Conservation (phyloP, 2,113 vertebrate species). For the Cettia cetti region DNA sequence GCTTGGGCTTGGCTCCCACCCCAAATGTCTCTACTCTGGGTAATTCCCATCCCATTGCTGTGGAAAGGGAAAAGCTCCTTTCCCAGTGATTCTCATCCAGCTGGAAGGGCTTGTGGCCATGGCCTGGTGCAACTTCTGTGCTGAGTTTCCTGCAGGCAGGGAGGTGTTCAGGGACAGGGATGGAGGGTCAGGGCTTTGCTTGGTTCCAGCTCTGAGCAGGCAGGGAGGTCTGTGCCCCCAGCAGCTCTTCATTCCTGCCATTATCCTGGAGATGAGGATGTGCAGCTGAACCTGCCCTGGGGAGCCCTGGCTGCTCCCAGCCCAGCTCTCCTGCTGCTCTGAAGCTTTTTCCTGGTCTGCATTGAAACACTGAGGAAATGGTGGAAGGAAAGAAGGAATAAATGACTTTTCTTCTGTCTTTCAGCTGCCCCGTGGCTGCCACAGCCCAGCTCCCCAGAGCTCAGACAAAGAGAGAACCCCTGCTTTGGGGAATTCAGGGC, state of each 20-base stretch:
- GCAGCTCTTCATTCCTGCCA: not conserved
- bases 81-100: accelerated
- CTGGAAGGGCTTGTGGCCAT: accelerated
- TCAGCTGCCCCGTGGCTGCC: not conserved
- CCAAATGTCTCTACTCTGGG: not conserved
- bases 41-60: not conserved
- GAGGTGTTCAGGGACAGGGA: not conserved
- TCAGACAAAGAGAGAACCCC: not conserved
- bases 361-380: not conserved
- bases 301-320: not conserved
- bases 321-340: not conserved
- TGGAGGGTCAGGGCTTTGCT: not conserved
- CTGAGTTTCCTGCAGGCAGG: not conserved
- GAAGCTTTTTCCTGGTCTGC: not conserved
- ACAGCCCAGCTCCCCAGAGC: not conserved
- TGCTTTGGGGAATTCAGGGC: not conserved
- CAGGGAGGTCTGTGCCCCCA: not conserved
- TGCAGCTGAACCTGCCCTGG: not conserved
- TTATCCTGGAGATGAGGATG: not conserved
- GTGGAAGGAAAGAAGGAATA: not conserved
- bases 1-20: not conserved
- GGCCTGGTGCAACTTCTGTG: not conserved
- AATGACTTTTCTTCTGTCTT: not conserved
- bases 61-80: not conserved
- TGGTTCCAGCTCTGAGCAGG: not conserved